phyloP scores from a whole-genome alignment of 2,888 invertebrate species.

The Agonum fuliginosum region DNA sequence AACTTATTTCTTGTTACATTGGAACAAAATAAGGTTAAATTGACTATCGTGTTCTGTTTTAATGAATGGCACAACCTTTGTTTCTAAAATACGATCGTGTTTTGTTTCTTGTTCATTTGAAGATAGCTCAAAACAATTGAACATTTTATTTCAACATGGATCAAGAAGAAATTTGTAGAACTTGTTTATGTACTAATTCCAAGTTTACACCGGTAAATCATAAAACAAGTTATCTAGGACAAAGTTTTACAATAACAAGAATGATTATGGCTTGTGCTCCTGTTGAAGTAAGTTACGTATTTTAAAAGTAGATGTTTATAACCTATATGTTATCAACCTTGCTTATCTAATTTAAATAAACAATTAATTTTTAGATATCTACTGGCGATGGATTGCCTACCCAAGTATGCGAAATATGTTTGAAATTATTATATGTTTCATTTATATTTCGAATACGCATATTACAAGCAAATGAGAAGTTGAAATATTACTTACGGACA shows the following conservation, averaged over 20 bases:
- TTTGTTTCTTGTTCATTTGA: background rate
- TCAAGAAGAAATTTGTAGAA: constrained; percentile 26
- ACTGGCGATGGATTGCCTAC: constrained; percentile 36
- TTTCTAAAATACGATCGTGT: no score
- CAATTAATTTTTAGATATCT: constrained; percentile 14
- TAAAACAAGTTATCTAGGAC: background rate
- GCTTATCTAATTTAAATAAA: no score
- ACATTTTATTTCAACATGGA: background rate
- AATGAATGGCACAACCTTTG: no score
- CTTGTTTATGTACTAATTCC: constrained; percentile 40
- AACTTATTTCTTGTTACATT: no score
- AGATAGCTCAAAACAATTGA: background rate
- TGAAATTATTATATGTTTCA: constrained; percentile 27
- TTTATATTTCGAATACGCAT: constrained; percentile 42
- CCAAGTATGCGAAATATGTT: constrained; percentile 32
- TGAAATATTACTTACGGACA: background rate
- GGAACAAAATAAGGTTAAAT: no score
- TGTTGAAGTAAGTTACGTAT: constrained; percentile 18
- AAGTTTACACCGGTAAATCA: constrained; percentile 12
- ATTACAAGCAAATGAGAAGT: constrained; percentile 18
- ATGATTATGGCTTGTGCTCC: constrained; percentile 47
- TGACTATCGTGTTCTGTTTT: no score
- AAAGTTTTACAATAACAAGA: constrained; percentile 15
- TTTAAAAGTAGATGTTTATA: background rate
- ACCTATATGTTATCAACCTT: background rate